Evolutionary conservation across 1,140 invertebrate genomes (phyloP).

Genomic region (Tenebrio molitor): DNA sequence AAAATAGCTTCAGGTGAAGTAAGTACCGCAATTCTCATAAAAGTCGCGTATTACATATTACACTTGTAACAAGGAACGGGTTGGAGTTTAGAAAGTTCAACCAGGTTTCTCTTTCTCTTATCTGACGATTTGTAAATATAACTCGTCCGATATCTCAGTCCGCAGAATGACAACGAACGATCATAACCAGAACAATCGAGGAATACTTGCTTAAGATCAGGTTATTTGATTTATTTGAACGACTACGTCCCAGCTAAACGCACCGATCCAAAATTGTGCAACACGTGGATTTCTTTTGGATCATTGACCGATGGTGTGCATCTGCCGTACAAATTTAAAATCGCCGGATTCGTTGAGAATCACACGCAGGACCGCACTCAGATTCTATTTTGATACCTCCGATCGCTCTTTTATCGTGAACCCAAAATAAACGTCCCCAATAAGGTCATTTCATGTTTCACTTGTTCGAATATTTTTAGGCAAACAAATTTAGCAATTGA

Average conservation of each 20-base stretch:
- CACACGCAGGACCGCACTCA: neutral
- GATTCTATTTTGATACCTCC: neutral
- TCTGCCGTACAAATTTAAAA: conserved; percentile 29
- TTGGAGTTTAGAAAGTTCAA: conserved; percentile 13
- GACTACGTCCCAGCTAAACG: neutral
- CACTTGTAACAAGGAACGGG: neutral
- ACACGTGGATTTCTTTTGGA: conserved; percentile 32
- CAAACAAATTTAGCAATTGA: conserved; percentile 3
- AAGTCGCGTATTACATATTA: conserved; percentile 1
- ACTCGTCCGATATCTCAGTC: conserved; percentile 10
- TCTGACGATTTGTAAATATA: neutral
- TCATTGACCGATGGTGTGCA: conserved; percentile 30
- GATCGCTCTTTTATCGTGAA: neutral
- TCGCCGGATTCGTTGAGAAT: conserved; percentile 1
- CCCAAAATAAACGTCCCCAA: neutral
- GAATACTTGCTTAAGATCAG: conserved; percentile 16
- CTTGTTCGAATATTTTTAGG: conserved; percentile 10
- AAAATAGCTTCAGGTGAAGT: conserved; percentile 4
- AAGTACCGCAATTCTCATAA: conserved; percentile 14
- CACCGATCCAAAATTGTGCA: conserved; percentile 13
- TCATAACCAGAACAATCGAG: conserved; percentile 18
- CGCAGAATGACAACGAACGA: neutral
- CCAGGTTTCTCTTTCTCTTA: conserved; percentile 15
- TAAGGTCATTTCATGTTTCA: conserved; percentile 1
- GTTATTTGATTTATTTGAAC: neutral